Percentiles rank a stretch among this genome's conserved stretches.
Conservation (phyloP, 2,888 invertebrate species). For the Leptopterna dolabrata region DNA sequence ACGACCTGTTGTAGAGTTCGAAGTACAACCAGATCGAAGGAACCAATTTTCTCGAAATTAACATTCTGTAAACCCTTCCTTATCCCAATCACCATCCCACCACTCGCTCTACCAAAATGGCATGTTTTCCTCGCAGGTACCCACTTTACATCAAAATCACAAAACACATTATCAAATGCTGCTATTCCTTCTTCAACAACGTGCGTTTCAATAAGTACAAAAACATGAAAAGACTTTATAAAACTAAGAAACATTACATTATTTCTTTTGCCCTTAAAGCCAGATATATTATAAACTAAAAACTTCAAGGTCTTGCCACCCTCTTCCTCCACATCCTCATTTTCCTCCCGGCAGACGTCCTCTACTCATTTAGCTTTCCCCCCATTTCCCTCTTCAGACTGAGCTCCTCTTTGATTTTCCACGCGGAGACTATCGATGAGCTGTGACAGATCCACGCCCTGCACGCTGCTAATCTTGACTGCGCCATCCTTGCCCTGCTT, state of each 20-base stretch:
- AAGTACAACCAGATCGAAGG: not conserved
- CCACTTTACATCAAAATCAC: not conserved
- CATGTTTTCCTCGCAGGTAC: not conserved
- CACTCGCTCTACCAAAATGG: constrained; percentile 26
- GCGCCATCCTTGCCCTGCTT: not conserved
- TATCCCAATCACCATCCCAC: not conserved
- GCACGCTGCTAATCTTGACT: not conserved
- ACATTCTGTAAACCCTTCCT: not conserved
- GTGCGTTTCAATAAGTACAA: constrained; percentile 21
- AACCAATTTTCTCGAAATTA: not conserved
- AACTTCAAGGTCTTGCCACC: not conserved
- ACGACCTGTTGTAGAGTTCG: not conserved
- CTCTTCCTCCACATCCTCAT: not conserved
- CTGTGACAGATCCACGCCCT: not conserved
- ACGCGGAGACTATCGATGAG: not conserved
- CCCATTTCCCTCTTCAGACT: not conserved
- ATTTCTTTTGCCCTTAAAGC: not conserved
- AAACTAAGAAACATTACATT: constrained; percentile 4
- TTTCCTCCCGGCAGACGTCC: not conserved
- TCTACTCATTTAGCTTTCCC: not conserved
- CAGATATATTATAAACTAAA: constrained; percentile 10
- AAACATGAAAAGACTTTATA: constrained; percentile 10
- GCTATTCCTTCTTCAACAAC: not conserved
- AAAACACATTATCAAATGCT: not conserved
- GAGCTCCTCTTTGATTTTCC: not conserved